Conservation (phyloP, 2,888 invertebrate genomes). For the Trisateles emortualis region DNA sequence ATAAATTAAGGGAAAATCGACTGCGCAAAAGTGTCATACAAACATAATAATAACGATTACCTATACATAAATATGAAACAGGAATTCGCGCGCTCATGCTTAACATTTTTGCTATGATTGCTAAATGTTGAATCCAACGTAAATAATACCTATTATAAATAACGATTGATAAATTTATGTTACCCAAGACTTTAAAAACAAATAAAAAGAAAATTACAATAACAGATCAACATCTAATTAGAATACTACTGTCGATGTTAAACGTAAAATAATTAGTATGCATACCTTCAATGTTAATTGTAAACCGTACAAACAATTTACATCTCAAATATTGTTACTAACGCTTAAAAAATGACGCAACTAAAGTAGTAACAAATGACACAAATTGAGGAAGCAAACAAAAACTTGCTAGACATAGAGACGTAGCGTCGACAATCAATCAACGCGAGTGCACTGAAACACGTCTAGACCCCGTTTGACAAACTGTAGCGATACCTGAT, state of each 20-base stretch:
- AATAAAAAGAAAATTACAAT: slow-evolving; percentile 4
- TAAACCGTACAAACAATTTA: slow-evolving; percentile 12
- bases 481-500: slow-evolving; percentile 50
- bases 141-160: background rate
- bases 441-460: slow-evolving; percentile 48
- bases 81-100: background rate
- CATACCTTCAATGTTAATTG: slow-evolving; percentile 26
- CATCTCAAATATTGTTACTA: slow-evolving; percentile 1
- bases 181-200: background rate
- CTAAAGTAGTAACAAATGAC: slow-evolving; percentile 15
- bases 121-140: background rate
- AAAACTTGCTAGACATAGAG: slow-evolving; percentile 12
- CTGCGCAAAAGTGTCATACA: background rate
- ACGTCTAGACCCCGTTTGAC: slow-evolving; percentile 51
- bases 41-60: background rate
- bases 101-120: background rate
- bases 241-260: background rate
- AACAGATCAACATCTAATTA: background rate
- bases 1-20: no score
- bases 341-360: slow-evolving; percentile 3
- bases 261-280: slow-evolving; percentile 5
- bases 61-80: background rate
- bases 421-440: slow-evolving; percentile 15
- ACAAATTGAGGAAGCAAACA: slow-evolving; percentile 10
- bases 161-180: no score